Evolutionary conservation across 2,888 invertebrate species (phyloP).

Genomic region (Dicranocentrus wangi): DNA sequence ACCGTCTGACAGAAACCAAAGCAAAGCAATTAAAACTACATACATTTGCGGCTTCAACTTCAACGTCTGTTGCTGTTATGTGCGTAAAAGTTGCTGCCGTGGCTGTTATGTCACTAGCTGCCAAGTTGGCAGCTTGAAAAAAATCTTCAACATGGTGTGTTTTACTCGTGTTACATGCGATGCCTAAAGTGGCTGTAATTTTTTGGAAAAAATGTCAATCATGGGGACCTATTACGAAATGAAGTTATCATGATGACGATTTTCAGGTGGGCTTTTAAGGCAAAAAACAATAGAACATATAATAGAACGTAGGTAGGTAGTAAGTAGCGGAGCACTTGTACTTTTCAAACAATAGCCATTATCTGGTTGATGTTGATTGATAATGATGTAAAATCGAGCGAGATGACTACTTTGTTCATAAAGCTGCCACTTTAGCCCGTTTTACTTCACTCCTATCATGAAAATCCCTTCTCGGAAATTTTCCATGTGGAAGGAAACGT

Average conservation of each 20-base stretch:
- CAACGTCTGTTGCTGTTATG: background rate
- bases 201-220: slow-evolving; percentile 55
- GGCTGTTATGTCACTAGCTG: slow-evolving; percentile 8
- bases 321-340: background rate
- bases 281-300: too few relatives aligned
- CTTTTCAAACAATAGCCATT: slow-evolving; percentile 26
- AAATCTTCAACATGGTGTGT: slow-evolving; percentile 46
- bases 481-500: slow-evolving; percentile 46
- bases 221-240: slow-evolving; percentile 24
- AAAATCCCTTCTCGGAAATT: slow-evolving; percentile 45
- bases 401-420: background rate
- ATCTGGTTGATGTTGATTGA: slow-evolving; percentile 53
- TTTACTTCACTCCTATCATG: background rate
- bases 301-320: too few relatives aligned
- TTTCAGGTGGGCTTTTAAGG: background rate
- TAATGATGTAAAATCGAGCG: slow-evolving; percentile 54
- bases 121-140: slow-evolving; percentile 23
- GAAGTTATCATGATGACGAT: background rate
- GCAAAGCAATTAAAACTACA: slow-evolving; percentile 28
- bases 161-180: slow-evolving; percentile 57
- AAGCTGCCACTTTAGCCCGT: background rate
- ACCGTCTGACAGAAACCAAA: slow-evolving; percentile 44
- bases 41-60: background rate
- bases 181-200: slow-evolving; percentile 12
- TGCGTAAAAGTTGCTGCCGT: background rate